phyloP scores from a whole-genome alignment of 2,113 vertebrate genomes.

The Actenoides lindsayi region DNA sequence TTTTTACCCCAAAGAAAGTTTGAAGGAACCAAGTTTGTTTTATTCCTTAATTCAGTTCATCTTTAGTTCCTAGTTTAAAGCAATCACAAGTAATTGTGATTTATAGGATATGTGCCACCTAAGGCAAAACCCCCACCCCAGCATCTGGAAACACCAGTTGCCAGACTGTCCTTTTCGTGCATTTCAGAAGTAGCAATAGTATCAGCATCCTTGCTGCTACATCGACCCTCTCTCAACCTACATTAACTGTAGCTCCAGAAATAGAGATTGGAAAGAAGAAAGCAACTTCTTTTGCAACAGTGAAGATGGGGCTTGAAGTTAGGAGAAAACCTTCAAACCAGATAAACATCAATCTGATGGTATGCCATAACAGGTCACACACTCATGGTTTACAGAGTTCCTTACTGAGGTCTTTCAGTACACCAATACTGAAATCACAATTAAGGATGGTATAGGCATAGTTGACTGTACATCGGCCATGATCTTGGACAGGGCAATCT shows the following conservation, averaged over 20 bases:
- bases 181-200: not conserved
- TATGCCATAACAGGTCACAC: not conserved
- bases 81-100: not conserved
- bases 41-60: not conserved
- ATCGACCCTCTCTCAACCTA: not conserved
- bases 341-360: not conserved
- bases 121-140: not conserved
- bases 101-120: not conserved
- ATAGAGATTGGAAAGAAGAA: not conserved
- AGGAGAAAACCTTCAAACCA: not conserved
- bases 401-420: not conserved
- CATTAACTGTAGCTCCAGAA: not conserved
- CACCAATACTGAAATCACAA: not conserved
- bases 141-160: not conserved
- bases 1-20: not conserved
- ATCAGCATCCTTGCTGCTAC: not conserved
- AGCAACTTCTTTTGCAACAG: not conserved
- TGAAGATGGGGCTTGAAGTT: not conserved
- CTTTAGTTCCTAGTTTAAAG: not conserved
- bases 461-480: not conserved
- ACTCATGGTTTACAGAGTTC: not conserved
- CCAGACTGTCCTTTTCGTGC: not conserved
- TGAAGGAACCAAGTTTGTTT: not conserved
- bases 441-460: not conserved
- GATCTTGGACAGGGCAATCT: not conserved